phyloP scores from a whole-genome alignment of 2,113 vertebrate species.

The Chrysochloris asiatica region DNA sequence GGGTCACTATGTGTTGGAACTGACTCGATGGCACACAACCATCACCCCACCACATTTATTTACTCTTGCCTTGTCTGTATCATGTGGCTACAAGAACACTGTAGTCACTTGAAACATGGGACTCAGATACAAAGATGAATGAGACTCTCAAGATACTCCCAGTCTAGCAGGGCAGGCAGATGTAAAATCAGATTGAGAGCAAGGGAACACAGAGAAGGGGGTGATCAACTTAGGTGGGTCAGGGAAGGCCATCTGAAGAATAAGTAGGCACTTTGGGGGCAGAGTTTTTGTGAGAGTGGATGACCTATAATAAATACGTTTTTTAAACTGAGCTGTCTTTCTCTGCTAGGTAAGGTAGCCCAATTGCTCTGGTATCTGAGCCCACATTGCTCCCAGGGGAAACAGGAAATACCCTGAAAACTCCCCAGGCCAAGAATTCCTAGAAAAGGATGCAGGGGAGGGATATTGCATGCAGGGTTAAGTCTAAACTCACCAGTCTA shows the following conservation, averaged over 20 bases:
- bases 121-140: not conserved
- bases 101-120: too few relatives aligned
- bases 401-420: constrained; percentile 12
- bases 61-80: too few relatives aligned
- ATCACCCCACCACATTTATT: too few relatives aligned
- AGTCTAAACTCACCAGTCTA: not conserved
- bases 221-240: not conserved
- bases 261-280: not conserved
- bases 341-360: not conserved
- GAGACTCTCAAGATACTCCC: not conserved
- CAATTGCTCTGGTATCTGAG: not conserved
- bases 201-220: too few relatives aligned
- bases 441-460: not conserved
- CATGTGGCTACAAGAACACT: too few relatives aligned
- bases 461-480: not conserved
- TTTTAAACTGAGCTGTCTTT: not conserved
- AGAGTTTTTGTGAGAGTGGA: not conserved
- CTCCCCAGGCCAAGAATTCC: not conserved
- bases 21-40: too few relatives aligned
- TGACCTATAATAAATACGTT: not conserved
- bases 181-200: not conserved
- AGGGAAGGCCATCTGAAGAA: not conserved
- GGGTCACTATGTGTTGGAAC: too few relatives aligned
- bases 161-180: not conserved
- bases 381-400: not conserved